phyloP scores from a whole-genome alignment of 2,113 vertebrate genomes.

The Upupa epops region DNA sequence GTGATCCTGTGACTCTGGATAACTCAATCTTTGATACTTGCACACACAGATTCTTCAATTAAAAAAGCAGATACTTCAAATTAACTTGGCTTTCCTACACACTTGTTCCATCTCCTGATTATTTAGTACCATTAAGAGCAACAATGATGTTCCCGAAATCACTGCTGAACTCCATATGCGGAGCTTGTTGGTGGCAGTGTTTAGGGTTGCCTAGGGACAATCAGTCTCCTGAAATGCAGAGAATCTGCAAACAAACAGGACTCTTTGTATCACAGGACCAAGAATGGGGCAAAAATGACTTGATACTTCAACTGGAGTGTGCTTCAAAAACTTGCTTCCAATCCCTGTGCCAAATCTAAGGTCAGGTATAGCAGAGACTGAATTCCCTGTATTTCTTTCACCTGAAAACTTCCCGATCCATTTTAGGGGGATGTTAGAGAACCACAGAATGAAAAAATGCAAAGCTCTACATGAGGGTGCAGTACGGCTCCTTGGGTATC shows the following conservation, averaged over 20 bases:
- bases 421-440: not conserved
- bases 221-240: not conserved
- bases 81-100: not conserved
- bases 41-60: not conserved
- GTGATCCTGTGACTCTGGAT: no score
- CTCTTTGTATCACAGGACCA: not conserved
- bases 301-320: not conserved
- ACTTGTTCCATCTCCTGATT: not conserved
- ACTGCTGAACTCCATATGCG: not conserved
- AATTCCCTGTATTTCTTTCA: not conserved
- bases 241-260: not conserved
- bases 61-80: not conserved
- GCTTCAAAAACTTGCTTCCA: not conserved
- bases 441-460: not conserved
- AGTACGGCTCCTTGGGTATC: fast-evolving
- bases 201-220: not conserved
- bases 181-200: not conserved
- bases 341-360: not conserved
- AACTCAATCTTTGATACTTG: not conserved
- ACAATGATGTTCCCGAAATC: not conserved
- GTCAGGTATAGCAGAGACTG: not conserved
- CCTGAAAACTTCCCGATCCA: not conserved
- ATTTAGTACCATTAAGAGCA: not conserved
- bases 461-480: not conserved
- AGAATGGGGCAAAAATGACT: not conserved